Evolutionary conservation across 2,888 invertebrate species (phyloP).

Genomic region (Iselma pallidipennis): DNA sequence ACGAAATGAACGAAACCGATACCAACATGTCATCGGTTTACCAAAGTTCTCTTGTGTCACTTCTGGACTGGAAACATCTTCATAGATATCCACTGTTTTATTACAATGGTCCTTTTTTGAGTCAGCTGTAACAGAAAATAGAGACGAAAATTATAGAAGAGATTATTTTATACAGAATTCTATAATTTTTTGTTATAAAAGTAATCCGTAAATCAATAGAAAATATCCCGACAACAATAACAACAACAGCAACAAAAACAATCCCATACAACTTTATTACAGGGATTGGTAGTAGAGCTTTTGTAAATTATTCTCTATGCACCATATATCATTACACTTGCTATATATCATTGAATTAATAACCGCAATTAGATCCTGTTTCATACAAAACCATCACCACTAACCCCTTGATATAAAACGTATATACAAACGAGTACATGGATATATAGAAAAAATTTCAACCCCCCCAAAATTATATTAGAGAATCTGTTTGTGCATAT

Average conservation of each 20-base stretch:
- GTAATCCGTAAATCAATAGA: neutral
- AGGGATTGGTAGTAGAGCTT: neutral
- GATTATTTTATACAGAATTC: neutral
- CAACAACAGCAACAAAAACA: neutral
- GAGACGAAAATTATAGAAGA: neutral
- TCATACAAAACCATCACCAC: neutral
- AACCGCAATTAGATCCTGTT: neutral
- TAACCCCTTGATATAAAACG: neutral
- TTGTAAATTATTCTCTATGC: neutral
- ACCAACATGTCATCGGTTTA: slow-evolving; percentile 86
- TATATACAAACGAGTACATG: too few species aligned
- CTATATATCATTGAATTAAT: neutral
- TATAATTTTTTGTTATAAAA: neutral
- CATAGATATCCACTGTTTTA: slow-evolving; percentile 92
- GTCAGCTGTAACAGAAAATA: slow-evolving; percentile 58
- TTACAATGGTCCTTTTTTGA: slow-evolving; percentile 86
- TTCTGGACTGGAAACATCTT: slow-evolving; percentile 87
- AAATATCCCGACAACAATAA: slow-evolving; percentile 5
- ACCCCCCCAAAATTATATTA: neutral
- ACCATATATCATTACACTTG: neutral
- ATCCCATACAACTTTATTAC: neutral
- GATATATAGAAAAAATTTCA: too few species aligned
- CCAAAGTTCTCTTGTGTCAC: slow-evolving; percentile 82
- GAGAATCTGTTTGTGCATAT: neutral
- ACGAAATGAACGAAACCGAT: slow-evolving; percentile 85